Percentiles rank a stretch among this genome's conserved stretches.
phyloP scores from a whole-genome alignment of 53 echinoderm and acorn worm species.

The Holothuria leucospilota region DNA sequence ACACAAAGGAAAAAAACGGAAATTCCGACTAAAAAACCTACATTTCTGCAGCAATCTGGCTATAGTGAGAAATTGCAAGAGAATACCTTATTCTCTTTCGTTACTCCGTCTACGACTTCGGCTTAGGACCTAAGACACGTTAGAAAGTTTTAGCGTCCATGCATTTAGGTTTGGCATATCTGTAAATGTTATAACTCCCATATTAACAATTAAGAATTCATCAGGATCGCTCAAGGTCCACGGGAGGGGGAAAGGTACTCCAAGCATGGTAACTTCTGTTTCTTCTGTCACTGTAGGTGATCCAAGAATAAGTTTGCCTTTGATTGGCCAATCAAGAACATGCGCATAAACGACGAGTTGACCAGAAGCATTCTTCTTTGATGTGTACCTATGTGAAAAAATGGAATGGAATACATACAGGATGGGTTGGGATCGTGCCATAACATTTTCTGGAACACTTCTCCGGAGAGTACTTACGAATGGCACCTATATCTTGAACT shows the following conservation, averaged over 20 bases:
- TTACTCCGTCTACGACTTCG: too few relatives aligned
- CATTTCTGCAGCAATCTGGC: too few relatives aligned
- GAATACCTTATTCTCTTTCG: too few relatives aligned
- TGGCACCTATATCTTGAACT: too few relatives aligned
- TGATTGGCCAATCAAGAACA: constrained; percentile 13
- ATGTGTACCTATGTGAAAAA: neutral
- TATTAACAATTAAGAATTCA: neutral
- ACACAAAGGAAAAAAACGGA: too few relatives aligned
- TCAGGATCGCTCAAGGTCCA: neutral
- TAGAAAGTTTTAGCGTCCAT: neutral
- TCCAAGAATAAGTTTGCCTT: neutral
- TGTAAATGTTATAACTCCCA: neutral
- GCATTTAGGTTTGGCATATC: neutral
- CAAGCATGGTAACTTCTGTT: neutral
- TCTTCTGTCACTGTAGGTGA: neutral
- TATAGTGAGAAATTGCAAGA: too few relatives aligned
- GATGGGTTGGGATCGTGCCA: neutral
- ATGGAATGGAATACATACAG: neutral
- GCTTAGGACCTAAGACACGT: neutral
- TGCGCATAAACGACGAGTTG: neutral
- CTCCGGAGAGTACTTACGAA: too few relatives aligned
- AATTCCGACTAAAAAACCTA: too few relatives aligned
- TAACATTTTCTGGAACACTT: too few relatives aligned
- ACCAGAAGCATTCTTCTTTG: neutral
- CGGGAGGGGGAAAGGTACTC: neutral